Evolutionary conservation across 2,888 invertebrate genomes (phyloP), one percentile per base, ranked within the genome.

Genomic region (Caenorhabditis panamensis): DNA sequence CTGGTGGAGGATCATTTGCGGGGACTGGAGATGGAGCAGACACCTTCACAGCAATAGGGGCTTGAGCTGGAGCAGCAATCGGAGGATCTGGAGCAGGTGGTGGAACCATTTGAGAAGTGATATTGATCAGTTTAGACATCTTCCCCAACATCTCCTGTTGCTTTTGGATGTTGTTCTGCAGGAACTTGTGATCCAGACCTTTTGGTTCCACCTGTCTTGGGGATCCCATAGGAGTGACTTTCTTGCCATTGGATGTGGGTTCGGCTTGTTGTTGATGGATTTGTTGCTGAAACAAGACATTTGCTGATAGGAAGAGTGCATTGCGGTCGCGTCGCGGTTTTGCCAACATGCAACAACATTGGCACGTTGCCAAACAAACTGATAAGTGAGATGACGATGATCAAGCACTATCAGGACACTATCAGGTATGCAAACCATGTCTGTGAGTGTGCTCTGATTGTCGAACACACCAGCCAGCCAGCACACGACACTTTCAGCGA

Each of bases 271-370:
- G 41, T 31, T 61, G 51, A 22, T 63, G 47, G 8, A 31, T 20
- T 31, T 73, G 66, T 59, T 73, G 64, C 73, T 73, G 64, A 54
- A 75, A 75, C 13, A 13, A 26, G 9, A 6, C 0, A 24, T 31
- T n/a, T 11, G 22, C 16, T 31, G 9, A n/a, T 22, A 26, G 31
- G 4, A 6, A 9, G 31, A 9, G 31, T 31, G 31, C 31, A 9
- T 31, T 31, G 31, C 31, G 31, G 31, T 31, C 31, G 31, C 31
- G 31, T 31, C 31, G 31, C 31, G 31, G 31, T 31, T 31, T 9
- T 9, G 9, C 31, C 31, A 9, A 28, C 56, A 36, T 22, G 22
- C 22, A 20, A 20, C 16, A 26, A 26, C 9, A 5, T 62, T 62
- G 62, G 62, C 62, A 47, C 22, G 8, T 2, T 26, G 62, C 62